Evolutionary conservation across 2,797 vertebrate species (phyloP).

Genomic region (Acanthurus tractus): DNA sequence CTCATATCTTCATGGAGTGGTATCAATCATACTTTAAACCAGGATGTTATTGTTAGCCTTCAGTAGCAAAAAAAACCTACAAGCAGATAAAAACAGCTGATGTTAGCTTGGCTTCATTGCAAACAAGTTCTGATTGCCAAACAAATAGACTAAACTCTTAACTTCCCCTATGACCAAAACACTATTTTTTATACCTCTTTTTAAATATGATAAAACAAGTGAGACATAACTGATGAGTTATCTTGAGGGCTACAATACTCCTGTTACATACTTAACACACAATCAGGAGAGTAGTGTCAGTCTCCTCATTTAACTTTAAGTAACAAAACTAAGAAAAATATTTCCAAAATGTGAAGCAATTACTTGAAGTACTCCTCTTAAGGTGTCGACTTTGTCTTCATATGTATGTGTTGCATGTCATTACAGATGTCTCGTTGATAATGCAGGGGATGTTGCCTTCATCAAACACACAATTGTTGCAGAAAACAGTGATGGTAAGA

Average conservation of each 20-base stretch:
- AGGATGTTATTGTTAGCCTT: neutral
- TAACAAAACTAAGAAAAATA: neutral
- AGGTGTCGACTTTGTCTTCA: neutral
- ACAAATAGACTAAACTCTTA: neutral
- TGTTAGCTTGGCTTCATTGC: neutral
- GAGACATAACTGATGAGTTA: neutral
- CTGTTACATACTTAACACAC: neutral
- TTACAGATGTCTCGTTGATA: slow-evolving; percentile 82
- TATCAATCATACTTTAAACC: no score
- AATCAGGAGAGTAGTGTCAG: neutral
- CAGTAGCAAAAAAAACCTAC: neutral
- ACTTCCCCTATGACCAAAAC: neutral
- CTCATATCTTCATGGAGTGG: neutral
- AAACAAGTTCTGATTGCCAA: neutral
- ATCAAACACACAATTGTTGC: slow-evolving; percentile 80
- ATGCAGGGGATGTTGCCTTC: slow-evolving; percentile 84
- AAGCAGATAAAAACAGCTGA: neutral
- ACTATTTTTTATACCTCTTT: neutral
- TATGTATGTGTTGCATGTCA: slow-evolving; percentile 17
- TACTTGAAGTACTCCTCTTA: neutral
- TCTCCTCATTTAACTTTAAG: neutral
- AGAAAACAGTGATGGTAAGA: slow-evolving; percentile 79
- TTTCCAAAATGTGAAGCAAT: neutral
- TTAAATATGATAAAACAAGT: neutral
- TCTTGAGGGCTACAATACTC: neutral